Conservation (phyloP, 2,797 vertebrate genomes). For the Peromyscus nudipes region DNA sequence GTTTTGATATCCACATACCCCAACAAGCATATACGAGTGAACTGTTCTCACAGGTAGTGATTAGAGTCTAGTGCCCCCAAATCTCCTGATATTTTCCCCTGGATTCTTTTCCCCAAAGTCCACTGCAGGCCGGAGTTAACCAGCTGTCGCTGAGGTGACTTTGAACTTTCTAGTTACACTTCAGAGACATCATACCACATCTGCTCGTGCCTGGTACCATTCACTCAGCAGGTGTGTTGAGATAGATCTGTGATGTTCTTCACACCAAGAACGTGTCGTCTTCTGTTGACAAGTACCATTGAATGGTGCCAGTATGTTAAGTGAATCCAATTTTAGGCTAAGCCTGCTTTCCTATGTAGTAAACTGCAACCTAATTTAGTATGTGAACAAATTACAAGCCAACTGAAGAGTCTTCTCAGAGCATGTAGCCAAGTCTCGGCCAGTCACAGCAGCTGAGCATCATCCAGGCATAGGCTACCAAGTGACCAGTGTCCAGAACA, state of each 20-base stretch:
- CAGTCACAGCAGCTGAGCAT: background rate
- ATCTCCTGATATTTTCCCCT: background rate
- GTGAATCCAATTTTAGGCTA: background rate
- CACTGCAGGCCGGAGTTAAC: background rate
- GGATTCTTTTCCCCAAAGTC: background rate
- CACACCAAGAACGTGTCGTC: background rate
- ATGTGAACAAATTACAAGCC: background rate
- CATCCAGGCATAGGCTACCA: background rate
- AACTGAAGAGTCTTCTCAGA: background rate
- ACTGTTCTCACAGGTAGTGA: background rate
- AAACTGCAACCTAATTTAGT: background rate
- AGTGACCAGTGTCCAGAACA: background rate
- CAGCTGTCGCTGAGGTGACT: background rate
- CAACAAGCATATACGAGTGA: background rate
- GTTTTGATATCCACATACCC: background rate
- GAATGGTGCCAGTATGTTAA: background rate
- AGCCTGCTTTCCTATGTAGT: background rate
- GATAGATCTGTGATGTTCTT: background rate
- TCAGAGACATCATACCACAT: background rate
- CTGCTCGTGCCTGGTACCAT: background rate
- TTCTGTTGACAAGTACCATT: background rate
- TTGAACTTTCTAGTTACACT: slow-evolving; percentile 13
- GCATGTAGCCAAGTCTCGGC: background rate
- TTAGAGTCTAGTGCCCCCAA: background rate
- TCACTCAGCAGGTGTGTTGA: background rate